Evolutionary conservation across 2,113 vertebrate species (phyloP).

Genomic region (Malaclemys terrapin): DNA sequence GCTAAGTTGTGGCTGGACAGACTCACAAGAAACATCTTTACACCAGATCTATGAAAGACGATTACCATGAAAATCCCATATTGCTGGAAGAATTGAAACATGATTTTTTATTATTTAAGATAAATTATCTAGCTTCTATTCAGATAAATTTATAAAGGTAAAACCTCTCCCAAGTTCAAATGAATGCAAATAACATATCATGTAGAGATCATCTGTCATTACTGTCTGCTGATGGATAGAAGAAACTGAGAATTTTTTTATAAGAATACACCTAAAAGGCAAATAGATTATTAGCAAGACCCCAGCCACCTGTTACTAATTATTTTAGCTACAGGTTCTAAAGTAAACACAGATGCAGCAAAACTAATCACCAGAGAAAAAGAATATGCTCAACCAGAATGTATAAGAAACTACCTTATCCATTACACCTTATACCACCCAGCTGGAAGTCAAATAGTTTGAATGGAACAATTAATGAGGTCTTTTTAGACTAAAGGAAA

Average conservation of each 20-base stretch:
- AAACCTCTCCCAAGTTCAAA: slow-evolving; percentile 19
- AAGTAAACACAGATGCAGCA: slow-evolving; percentile 80
- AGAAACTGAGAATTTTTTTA: slow-evolving; percentile 42
- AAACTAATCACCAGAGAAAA: slow-evolving; percentile 67
- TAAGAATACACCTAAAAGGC: slow-evolving; percentile 60
- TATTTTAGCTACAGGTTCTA: slow-evolving; percentile 77
- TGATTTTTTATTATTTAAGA: neutral
- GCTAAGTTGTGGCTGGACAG: neutral
- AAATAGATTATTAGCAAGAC: slow-evolving; percentile 74
- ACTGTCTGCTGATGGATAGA: slow-evolving; percentile 41
- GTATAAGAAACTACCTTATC: neutral
- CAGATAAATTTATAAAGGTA: slow-evolving; percentile 26
- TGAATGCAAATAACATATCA: slow-evolving; percentile 28
- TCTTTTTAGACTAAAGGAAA: slow-evolving; percentile 28
- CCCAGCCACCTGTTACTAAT: slow-evolving; percentile 79
- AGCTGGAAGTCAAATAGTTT: slow-evolving; percentile 25
- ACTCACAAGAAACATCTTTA: neutral
- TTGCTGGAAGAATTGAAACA: neutral
- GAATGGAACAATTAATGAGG: slow-evolving; percentile 51
- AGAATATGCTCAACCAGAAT: slow-evolving; percentile 29
- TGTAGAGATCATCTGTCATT: slow-evolving; percentile 18
- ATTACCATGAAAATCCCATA: neutral
- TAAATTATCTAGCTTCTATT: neutral
- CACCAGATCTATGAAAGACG: neutral
- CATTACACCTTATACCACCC: slow-evolving; percentile 12